Percentiles rank a stretch among this genome's conserved stretches.
Evolutionary conservation across 2,113 vertebrate species (phyloP).

Genomic region (Sphyrna mokarran): DNA sequence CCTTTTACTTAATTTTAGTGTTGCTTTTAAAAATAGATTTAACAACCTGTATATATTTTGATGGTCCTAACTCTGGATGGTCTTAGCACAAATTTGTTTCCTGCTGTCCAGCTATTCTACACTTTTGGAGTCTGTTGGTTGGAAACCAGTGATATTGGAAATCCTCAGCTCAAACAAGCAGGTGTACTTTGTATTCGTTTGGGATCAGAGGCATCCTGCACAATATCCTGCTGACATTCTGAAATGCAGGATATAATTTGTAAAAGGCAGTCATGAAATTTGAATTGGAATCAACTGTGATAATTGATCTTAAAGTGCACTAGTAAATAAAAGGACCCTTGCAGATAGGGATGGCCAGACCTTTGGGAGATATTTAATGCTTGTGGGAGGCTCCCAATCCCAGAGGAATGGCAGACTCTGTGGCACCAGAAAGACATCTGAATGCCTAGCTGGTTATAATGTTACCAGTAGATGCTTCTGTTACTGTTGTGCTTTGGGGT

Average conservation of each 20-base stretch:
- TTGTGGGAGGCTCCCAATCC: background rate
- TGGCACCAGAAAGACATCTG: background rate
- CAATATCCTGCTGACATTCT: background rate
- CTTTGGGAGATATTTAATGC: background rate
- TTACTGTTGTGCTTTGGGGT: background rate
- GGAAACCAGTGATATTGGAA: background rate
- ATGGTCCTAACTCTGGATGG: background rate
- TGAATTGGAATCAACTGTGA: background rate
- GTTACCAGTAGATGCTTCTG: background rate
- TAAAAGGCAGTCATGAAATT: background rate
- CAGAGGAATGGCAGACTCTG: background rate
- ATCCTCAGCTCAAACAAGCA: background rate
- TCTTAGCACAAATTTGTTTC: background rate
- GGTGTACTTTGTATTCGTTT: background rate
- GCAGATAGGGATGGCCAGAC: background rate
- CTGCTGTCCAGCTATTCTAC: background rate
- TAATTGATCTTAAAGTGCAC: background rate
- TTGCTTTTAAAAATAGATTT: background rate
- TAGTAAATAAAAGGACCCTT: background rate
- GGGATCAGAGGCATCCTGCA: background rate
- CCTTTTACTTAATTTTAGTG: background rate
- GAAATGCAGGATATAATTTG: background rate
- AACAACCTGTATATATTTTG: background rate
- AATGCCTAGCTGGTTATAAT: background rate
- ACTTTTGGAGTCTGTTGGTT: background rate